phyloP scores from a whole-genome alignment of 2,888 invertebrate species.

The Pseudoips prasinana region DNA sequence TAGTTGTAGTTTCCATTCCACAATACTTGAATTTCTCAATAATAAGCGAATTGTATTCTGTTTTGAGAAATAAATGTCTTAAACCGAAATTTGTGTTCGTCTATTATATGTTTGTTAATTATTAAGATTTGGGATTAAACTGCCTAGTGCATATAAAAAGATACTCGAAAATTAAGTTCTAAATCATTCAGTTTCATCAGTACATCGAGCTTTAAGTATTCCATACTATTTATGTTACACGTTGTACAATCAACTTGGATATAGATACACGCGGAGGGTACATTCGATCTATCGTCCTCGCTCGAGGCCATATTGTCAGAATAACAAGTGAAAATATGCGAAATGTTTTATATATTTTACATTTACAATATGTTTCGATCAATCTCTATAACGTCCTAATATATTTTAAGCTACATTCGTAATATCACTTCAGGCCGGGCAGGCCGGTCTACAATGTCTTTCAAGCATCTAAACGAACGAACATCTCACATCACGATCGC shows the following conservation, averaged over 20 bases:
- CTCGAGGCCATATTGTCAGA: constrained; percentile 61
- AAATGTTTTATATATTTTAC: constrained; percentile 28
- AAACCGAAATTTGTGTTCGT: no score
- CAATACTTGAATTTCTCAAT: no score
- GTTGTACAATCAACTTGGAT: constrained; percentile 37
- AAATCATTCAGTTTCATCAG: no score
- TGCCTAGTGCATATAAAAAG: no score
- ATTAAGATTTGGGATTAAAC: no score
- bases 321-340: constrained; percentile 58
- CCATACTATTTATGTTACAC: no score
- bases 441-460: constrained; percentile 54
- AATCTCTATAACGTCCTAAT: constrained; percentile 33
- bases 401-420: constrained; percentile 57
- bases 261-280: constrained; percentile 32
- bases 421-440: constrained; percentile 65
- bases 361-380: constrained; percentile 37
- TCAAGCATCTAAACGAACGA: constrained; percentile 51
- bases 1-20: no score
- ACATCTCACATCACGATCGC: constrained; percentile 19
- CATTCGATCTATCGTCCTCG: constrained; percentile 25
- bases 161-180: no score
- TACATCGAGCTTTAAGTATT: no score
- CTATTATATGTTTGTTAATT: no score
- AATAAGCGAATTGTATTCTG: no score
- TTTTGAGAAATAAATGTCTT: no score